Evolutionary conservation across 2,797 vertebrate genomes (phyloP).

Genomic region (Falco novaeseelandiae): DNA sequence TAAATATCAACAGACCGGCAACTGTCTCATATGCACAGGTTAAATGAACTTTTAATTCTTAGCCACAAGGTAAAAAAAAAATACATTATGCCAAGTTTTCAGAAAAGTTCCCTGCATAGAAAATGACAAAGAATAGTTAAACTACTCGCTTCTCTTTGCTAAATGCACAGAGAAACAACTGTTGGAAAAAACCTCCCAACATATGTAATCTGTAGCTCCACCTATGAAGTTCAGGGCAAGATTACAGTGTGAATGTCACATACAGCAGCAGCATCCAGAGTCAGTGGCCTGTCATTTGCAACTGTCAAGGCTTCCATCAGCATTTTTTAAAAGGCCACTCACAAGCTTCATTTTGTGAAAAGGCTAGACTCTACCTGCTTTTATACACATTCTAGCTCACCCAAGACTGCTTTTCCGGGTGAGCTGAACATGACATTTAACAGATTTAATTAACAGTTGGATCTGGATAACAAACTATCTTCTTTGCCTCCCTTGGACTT

Average conservation of each 20-base stretch:
- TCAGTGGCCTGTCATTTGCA: background rate
- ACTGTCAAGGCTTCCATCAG: background rate
- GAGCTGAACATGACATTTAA: background rate
- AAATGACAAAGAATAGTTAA: background rate
- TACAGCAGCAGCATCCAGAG: background rate
- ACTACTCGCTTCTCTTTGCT: background rate
- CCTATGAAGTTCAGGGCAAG: background rate
- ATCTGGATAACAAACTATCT: background rate
- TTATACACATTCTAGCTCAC: background rate
- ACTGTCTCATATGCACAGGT: background rate
- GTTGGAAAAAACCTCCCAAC: background rate
- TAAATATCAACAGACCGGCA: background rate
- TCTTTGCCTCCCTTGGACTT: background rate
- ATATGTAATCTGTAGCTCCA: background rate
- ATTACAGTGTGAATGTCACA: rapidly evolving
- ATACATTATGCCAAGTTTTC: background rate
- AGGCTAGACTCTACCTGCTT: background rate
- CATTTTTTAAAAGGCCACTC: background rate
- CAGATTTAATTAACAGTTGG: background rate
- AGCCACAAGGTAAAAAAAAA: background rate
- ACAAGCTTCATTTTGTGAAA: background rate
- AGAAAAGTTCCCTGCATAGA: background rate
- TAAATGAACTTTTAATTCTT: background rate
- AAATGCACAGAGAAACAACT: background rate
- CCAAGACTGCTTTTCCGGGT: background rate